Percentiles rank a stretch among this genome's conserved stretches.
These are phyloP conservation scores for Apodemia zela DNA, from an alignment of 2,888 invertebrate species.

Conservation along the genomic window DNA sequence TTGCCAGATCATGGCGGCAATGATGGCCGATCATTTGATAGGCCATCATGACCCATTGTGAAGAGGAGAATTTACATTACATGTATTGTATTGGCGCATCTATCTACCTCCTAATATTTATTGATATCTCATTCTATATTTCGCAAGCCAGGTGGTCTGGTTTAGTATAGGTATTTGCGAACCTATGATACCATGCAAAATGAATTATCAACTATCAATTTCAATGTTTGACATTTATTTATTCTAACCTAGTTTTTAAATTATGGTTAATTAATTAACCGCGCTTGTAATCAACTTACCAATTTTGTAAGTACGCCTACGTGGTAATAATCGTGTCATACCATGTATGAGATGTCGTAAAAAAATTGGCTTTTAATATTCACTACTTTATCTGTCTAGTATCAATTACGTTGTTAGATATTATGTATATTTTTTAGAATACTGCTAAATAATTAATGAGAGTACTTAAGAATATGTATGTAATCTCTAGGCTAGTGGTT, in stretches of 20 bases:
- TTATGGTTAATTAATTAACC: neutral
- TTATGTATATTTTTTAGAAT: no score
- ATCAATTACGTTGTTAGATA: neutral
- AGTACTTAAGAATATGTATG: no score
- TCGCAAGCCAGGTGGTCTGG: no score
- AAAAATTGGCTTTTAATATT: neutral
- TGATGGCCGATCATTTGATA: no score
- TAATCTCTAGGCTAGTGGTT: no score
- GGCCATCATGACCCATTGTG: no score
- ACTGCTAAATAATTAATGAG: no score
- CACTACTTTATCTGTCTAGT: neutral
- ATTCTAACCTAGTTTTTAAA: constrained; percentile 11
- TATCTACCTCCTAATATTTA: no score
- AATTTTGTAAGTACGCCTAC: neutral
- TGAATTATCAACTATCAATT: neutral
- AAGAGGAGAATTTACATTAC: no score
- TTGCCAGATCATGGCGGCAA: no score
- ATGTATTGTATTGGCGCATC: no score
- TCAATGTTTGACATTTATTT: neutral
- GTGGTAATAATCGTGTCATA: neutral
- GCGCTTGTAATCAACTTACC: neutral
- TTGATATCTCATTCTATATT: no score
- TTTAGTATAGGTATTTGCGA: neutral
- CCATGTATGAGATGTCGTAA: neutral
- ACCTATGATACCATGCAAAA: neutral